These are phyloP conservation scores for Microctenopoma stevenorrisi DNA, from an alignment of 2,797 vertebrate species.

Conservation along the genomic window DNA sequence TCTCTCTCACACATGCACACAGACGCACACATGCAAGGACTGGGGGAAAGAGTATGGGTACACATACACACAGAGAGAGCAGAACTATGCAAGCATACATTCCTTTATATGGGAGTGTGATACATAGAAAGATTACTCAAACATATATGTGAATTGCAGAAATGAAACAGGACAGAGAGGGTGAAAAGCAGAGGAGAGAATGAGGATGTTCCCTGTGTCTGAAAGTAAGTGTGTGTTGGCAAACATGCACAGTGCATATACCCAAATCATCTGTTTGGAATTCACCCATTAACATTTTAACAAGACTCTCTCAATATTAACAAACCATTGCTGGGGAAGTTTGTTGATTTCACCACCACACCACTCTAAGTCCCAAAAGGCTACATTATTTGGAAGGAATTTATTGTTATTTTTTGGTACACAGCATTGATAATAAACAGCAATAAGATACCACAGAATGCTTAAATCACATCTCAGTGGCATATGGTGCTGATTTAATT, in stretches of 20 bases:
- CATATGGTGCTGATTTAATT: slow-evolving; percentile 83
- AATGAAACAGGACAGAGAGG: slow-evolving; percentile 36
- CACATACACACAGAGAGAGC: slow-evolving; percentile 25
- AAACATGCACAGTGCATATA: slow-evolving; percentile 40
- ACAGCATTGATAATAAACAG: slow-evolving; percentile 76
- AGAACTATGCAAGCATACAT: slow-evolving; percentile 42
- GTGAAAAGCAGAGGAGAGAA: slow-evolving; percentile 33
- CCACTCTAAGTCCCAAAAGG: slow-evolving; percentile 65
- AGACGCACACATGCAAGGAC: slow-evolving; percentile 14
- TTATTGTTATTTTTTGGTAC: slow-evolving; percentile 78
- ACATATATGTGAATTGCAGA: slow-evolving; percentile 28
- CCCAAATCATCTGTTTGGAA: slow-evolving; percentile 78
- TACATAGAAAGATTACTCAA: slow-evolving; percentile 35
- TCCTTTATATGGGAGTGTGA: slow-evolving; percentile 29
- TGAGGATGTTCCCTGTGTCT: slow-evolving; percentile 34
- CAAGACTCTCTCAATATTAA: slow-evolving; percentile 78
- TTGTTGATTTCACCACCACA: slow-evolving; percentile 69
- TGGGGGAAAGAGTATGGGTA: slow-evolving; percentile 22
- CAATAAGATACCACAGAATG: slow-evolving; percentile 71
- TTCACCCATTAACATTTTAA: slow-evolving; percentile 78
- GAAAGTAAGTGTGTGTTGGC: slow-evolving; percentile 36
- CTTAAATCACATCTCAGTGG: slow-evolving; percentile 70
- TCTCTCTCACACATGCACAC: slow-evolving; percentile 30
- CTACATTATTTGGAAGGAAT: slow-evolving; percentile 82
- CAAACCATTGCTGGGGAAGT: slow-evolving; percentile 67